Evolutionary conservation across 2,797 vertebrate species (phyloP), one percentile per base, ranked within the genome.

Genomic region (Champsocephalus gunnari): DNA sequence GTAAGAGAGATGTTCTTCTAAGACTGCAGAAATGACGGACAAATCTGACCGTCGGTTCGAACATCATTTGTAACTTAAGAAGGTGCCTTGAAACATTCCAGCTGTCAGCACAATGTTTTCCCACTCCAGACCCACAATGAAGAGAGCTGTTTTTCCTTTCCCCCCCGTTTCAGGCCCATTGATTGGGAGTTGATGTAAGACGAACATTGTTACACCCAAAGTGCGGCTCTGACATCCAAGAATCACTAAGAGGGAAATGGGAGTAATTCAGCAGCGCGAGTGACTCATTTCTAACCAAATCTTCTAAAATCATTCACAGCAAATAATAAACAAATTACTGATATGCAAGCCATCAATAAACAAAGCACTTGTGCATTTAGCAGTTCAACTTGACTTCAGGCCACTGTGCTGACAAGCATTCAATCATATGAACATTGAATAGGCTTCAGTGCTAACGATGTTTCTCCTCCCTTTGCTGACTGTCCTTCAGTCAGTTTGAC

Each of bases 1-100:
- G 60, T 17, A 14, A 71, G 38, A 49, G 45, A 57, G 67, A 79
- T 11, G 67, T 77, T 68, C n/a, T 49, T 66, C 3, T 3, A 45
- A 50, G 65, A 71, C 63, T 4, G 4, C 0, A 9, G 12, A 28
- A 44, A 66, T 45, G 72, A 61, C 10, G 3, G 44, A 73, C 51
- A 51, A 78, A 80, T 65, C 34, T 48, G 63, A 75, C 50, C 32
- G 6, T 67, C 66, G n/a, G 66, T 41, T 84, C 70, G 68, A 73
- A 84, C 68, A 83, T 71, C 41, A 79, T 83, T 71, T 76, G 82
- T 47, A 88, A 87, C 41, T 12, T 1, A 19, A 87, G 84, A 67
- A 84, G 79, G 73, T 79, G 85, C 86, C 62, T 83, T 8, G 38
- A 88, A 86, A 76, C 56, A 69, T 75, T 86, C 67, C 77, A 34